Evolutionary conservation across 2,113 vertebrate species (phyloP), one percentile per base, ranked within the genome.

Genomic region (Stomatorhinus ivindoensis): DNA sequence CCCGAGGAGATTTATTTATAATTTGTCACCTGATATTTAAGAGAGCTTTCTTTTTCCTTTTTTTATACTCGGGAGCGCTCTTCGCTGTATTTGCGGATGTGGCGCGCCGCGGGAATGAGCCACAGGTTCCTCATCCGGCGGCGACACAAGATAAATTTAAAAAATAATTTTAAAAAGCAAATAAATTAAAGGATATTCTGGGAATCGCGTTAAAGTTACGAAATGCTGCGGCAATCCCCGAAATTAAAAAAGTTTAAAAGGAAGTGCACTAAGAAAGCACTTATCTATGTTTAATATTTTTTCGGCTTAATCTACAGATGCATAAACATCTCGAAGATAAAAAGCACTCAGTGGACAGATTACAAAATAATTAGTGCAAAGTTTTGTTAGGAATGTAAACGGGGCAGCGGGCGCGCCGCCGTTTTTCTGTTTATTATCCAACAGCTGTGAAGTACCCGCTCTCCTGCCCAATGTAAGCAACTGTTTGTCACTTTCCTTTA

Each of bases 281-380:
- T 93, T 93, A 92, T 93, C 93, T 95, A 92, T 93, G 94, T 95
- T 93, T 92, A 93, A 93, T 94, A 91, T 94, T 93, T 93, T 95
- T 96, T 93, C 92, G 92, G 93, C 93, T 93, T 94, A 94, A 96
- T 94, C 92, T 94, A 94, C 91, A 93, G 92, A 93, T 95, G 92
- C 91, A 94, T 95, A 95, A 96, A 96, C 94, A 96, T 93, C 91
- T 93, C 92, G 92, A 93, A 95, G 95, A 96, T 96, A 95, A 96
- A 96, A 95, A 93, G 93, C 93, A 95, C 96, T 96, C 94, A 94
- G 92, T 93, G 92, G 88, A 91, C 92, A 94, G 93, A 94, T 94
- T 94, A 93, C 89, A 92, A 91, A 92, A 93, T 95, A 96, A 96
- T 94, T 93, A 96, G 94, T 93, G 89, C 91, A 93, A 91, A 93